Base-by-base conservation (phyloP, 2,113 vertebrate genomes). In the Thunnus maccoyii region DNA sequence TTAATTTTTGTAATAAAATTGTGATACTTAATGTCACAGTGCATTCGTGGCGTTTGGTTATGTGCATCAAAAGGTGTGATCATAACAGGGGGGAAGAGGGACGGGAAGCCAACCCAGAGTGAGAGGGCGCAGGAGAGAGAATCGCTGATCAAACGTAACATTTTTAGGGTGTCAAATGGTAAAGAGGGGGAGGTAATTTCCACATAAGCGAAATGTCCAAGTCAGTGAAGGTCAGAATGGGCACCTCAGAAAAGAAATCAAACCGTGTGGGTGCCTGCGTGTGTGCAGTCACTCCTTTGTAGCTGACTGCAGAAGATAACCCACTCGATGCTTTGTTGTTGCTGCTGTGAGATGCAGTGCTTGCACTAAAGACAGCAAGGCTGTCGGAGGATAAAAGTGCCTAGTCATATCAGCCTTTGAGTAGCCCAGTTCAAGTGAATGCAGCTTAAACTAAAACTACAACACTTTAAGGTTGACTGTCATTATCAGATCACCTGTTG, bases 1-100 rank as follows among this genome's bases (percentile, higher is more conserved):
- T 86, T 95, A 96, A 95, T 95, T 95, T 96, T 95, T 95, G 83
- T 95, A 95, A 96, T 95, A 96, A 96, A 95, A 95, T 95, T 96
- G 95, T 95, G 91, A 95, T 95, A 95, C 92, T 88, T 90, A 89
- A 94, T 69, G 86, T 85, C 83, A 77, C 78, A 56, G 81, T 86
- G 90, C 72, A 50, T 79, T 81, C 66, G 75, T 91, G 80, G 58
- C 66, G 12, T 69, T 73, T 86, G 48, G 41, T 77, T 52, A 47
- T 83, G 62, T 85, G 56, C 56, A 9, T 67, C 10, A 22, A 22
- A 48, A 32, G 12, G n/a, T 22, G 27, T 50, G 72, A 50, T 50
- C 25, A 27, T 11, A 44, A 62, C 47, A 50, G 64, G 20, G 17
- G 60, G 15, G 17, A 20, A 41, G 10, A 22, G 16, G 36, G n/a